These are phyloP conservation scores for Lucifuga dentata DNA, from an alignment of 2,113 vertebrate species.

Conservation along the genomic window DNA sequence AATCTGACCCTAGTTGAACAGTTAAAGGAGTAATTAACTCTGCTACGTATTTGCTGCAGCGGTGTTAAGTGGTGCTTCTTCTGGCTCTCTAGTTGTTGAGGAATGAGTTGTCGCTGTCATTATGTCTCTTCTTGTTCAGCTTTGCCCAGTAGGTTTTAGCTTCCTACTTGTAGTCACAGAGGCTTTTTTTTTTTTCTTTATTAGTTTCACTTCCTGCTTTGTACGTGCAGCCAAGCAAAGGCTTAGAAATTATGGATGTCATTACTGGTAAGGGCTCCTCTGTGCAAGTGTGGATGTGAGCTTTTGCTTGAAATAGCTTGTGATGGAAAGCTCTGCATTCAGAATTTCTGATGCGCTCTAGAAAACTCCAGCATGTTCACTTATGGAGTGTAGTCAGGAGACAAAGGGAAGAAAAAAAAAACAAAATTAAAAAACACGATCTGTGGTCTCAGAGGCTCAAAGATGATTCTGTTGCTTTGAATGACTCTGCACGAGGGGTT, in stretches of 20 bases:
- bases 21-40: too few relatives aligned
- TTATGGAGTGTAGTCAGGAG: not conserved
- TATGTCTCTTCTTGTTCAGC: not conserved
- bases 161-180: not conserved
- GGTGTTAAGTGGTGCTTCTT: not conserved
- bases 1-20: not conserved
- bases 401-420: not conserved
- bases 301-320: not conserved
- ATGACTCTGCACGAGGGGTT: not conserved
- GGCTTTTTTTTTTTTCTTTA: not conserved
- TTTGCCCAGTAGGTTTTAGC: not conserved
- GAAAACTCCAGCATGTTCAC: not conserved
- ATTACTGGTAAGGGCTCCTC: slow-evolving; percentile 4
- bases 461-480: slow-evolving; percentile 21
- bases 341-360: not conserved
- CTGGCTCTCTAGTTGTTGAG: not conserved
- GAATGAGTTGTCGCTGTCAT: not conserved
- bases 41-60: not conserved
- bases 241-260: not conserved
- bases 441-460: slow-evolving; percentile 3
- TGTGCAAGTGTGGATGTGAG: not conserved
- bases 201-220: not conserved
- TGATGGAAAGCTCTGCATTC: not conserved
- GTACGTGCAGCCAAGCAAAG: not conserved
- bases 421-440: not conserved